These are phyloP conservation scores for Nomada fucata DNA, from an alignment of 2,888 invertebrate genomes.

Conservation along the genomic window DNA sequence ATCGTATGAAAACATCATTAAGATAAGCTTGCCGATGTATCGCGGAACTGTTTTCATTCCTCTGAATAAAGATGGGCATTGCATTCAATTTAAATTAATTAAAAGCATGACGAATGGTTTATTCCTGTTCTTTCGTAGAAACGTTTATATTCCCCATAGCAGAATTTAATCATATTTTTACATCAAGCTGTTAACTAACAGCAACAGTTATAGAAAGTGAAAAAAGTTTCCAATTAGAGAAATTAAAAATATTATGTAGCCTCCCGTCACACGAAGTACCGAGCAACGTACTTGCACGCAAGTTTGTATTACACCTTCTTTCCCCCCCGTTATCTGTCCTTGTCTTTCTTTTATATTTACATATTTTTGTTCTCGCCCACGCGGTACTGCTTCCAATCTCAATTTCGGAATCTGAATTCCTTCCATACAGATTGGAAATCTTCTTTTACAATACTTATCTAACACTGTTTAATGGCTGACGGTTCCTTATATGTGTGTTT, in stretches of 20 bases:
- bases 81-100: neutral
- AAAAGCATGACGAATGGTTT: neutral
- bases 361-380: neutral
- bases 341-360: neutral
- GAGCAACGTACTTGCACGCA: slow-evolving; percentile 26
- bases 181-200: neutral
- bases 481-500: no score
- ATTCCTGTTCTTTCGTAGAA: neutral
- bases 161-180: neutral
- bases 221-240: neutral
- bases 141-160: neutral
- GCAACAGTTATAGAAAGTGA: no score
- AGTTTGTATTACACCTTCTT: neutral
- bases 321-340: neutral
- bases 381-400: neutral
- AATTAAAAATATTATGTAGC: slow-evolving; percentile 11
- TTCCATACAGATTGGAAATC: no score
- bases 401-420: neutral
- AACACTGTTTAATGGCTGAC: no score
- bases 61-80: neutral
- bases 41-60: neutral
- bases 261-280: neutral
- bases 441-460: no score
- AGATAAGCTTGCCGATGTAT: slow-evolving; percentile 13
- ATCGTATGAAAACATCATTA: neutral